Percentiles rank a stretch among this genome's conserved stretches.
phyloP scores from a whole-genome alignment of 2,113 vertebrate genomes.

The Gymnorhina tibicen region DNA sequence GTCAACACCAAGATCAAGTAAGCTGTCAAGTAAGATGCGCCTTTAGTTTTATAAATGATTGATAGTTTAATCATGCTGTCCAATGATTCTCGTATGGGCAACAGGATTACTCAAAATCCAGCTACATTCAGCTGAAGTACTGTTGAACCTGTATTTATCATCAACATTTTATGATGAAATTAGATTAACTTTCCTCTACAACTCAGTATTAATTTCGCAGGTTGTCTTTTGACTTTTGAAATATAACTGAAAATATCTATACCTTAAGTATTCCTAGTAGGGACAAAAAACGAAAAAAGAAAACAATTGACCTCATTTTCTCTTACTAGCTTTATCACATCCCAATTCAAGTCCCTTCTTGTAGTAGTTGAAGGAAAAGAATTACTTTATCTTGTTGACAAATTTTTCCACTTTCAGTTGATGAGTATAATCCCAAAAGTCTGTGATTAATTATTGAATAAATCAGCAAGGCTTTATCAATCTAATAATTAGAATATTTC shows the following conservation, averaged over 20 bases:
- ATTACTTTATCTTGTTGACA: background rate
- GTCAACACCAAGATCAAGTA: constrained; percentile 81
- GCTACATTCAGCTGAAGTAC: background rate
- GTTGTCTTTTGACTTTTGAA: background rate
- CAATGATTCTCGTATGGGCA: background rate
- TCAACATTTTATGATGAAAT: background rate
- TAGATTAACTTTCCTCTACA: background rate
- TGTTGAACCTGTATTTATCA: background rate
- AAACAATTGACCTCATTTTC: background rate
- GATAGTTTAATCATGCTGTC: background rate
- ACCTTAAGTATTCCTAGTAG: background rate
- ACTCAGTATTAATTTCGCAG: background rate
- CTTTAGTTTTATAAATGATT: background rate
- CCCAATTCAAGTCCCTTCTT: background rate
- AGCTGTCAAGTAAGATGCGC: constrained; percentile 73
- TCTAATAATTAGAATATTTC: background rate
- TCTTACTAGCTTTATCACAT: background rate
- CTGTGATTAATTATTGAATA: background rate
- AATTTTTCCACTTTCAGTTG: background rate
- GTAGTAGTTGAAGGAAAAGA: background rate
- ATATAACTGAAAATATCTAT: background rate
- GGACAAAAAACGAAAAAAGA: background rate
- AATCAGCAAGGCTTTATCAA: background rate
- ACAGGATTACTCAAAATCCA: background rate
- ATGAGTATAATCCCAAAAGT: background rate